Conservation (phyloP, 2,888 invertebrate genomes). For the Podabrus alpinus region DNA sequence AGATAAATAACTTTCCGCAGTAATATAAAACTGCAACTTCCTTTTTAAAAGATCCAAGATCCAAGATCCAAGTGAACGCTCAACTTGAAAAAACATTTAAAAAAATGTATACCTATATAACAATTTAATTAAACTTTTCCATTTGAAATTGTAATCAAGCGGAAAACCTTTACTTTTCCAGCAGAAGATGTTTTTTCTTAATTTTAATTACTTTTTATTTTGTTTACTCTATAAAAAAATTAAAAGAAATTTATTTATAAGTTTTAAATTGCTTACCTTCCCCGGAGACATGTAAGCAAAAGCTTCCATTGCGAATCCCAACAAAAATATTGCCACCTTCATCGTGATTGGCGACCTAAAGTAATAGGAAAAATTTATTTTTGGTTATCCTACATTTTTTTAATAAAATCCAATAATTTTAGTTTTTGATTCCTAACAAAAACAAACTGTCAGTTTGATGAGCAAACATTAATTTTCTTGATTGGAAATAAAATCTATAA, state of each 20-base stretch:
- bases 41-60: too few species aligned
- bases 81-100: too few species aligned
- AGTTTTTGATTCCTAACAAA: neutral
- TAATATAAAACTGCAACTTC: too few species aligned
- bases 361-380: neutral
- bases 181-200: neutral
- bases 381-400: neutral
- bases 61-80: too few species aligned
- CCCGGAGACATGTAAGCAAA: slow-evolving; percentile 49
- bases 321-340: slow-evolving; percentile 41
- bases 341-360: slow-evolving; percentile 33
- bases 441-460: neutral
- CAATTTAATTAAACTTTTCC: neutral
- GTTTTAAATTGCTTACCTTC: slow-evolving; percentile 45
- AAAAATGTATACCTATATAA: too few species aligned
- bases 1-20: too few species aligned
- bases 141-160: neutral
- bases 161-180: neutral
- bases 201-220: neutral
- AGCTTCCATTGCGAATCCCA: slow-evolving; percentile 40
- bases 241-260: neutral
- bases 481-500: neutral
- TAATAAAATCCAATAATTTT: neutral
- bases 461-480: neutral
- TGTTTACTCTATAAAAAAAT: neutral